These are phyloP conservation scores for Brachystomella parvula DNA, from an alignment of 1,140 invertebrate genomes.

Conservation along the genomic window DNA sequence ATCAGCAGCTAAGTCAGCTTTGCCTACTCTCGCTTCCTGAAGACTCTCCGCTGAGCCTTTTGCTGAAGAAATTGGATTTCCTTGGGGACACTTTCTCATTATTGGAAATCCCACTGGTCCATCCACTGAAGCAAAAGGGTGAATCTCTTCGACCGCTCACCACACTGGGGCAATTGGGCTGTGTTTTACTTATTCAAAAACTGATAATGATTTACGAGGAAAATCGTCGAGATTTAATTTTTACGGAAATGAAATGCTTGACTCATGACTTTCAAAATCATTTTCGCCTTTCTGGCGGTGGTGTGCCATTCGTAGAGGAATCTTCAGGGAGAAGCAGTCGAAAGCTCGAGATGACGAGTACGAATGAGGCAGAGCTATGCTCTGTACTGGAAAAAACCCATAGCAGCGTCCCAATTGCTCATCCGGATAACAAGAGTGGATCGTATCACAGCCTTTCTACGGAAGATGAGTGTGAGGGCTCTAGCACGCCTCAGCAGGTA, in stretches of 20 bases:
- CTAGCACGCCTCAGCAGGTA: constrained; percentile 8
- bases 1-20: background rate
- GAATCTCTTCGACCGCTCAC: constrained; percentile 34
- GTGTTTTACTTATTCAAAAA: constrained; percentile 24
- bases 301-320: background rate
- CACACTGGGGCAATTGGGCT: constrained; percentile 26
- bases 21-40: background rate
- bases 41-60: background rate
- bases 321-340: background rate
- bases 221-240: constrained; percentile 26
- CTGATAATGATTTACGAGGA: constrained; percentile 19
- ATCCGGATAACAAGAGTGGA: constrained; percentile 24
- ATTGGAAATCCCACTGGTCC: constrained; percentile 27
- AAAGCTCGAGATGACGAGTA: background rate
- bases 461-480: constrained; percentile 30
- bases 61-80: background rate
- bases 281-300: background rate
- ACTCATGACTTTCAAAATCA: constrained; percentile 15
- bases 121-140: constrained; percentile 31
- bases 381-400: constrained; percentile 27
- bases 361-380: constrained; percentile 10
- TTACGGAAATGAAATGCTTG: constrained; percentile 27
- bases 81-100: background rate
- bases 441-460: constrained; percentile 31
- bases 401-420: constrained; percentile 14